Conservation (phyloP, 2,113 vertebrate species). For the Peromyscus leucopus region DNA sequence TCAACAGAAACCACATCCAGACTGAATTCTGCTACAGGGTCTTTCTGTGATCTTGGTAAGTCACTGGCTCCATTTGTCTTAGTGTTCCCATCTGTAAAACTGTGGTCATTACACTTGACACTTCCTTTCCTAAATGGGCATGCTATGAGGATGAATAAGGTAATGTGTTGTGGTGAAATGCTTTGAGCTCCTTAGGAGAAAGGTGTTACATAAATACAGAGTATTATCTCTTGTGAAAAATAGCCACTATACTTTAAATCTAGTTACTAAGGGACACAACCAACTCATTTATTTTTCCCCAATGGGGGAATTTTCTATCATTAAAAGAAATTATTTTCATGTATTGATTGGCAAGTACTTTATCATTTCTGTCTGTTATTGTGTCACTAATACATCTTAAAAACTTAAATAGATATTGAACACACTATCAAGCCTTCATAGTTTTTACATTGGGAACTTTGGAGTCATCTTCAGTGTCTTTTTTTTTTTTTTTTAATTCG, state of each 20-base stretch:
- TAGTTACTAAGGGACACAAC: conserved; percentile 53
- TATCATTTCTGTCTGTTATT: conserved; percentile 61
- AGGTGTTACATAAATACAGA: conserved; percentile 75
- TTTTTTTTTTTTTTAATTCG: neutral
- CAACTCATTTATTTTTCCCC: conserved; percentile 69
- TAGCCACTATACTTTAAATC: conserved; percentile 62
- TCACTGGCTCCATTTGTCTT: conserved; percentile 73
- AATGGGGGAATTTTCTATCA: conserved; percentile 65
- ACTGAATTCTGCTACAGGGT: conserved; percentile 40
- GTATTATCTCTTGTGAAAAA: conserved; percentile 77
- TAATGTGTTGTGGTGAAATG: conserved; percentile 77
- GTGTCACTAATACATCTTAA: conserved; percentile 65
- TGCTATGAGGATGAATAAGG: conserved; percentile 81
- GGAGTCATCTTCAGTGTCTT: conserved; percentile 10
- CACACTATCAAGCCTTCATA: conserved; percentile 35
- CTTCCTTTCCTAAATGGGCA: conserved; percentile 78
- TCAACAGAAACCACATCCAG: neutral
- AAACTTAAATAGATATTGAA: conserved; percentile 65
- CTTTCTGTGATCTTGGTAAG: conserved; percentile 69
- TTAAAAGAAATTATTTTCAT: conserved; percentile 76
- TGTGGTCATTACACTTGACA: conserved; percentile 77
- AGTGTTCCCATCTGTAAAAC: conserved; percentile 75
- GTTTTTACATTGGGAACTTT: conserved; percentile 32
- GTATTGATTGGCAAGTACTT: conserved; percentile 73
- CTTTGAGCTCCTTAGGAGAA: conserved; percentile 77